A percentile compares a stretch with the other conserved stretches of the same genome.
These are phyloP conservation scores for Rhopilema esculentum DNA, from an alignment of 30 jellyfish, hydroid and myxozoan genomes.

Conservation along the genomic window DNA sequence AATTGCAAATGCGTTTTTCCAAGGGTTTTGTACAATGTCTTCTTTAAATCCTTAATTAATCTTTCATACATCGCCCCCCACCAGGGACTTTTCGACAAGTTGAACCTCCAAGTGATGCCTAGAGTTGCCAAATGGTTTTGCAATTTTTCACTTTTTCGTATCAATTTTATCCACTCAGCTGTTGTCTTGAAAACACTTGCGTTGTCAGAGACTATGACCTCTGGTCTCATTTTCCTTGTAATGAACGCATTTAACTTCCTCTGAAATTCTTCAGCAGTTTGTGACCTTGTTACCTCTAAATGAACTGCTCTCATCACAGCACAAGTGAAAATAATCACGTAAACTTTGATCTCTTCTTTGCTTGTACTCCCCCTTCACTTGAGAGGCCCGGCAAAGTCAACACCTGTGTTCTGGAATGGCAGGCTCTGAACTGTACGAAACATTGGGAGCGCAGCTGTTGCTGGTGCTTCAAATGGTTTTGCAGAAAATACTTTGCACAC, in stretches of 20 bases:
- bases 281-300: neutral
- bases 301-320: slow-evolving; percentile 24
- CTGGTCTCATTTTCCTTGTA: slow-evolving; percentile 33
- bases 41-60: slow-evolving; percentile 35
- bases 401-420: slow-evolving; percentile 52
- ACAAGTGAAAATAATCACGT: slow-evolving; percentile 35
- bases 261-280: slow-evolving; percentile 1
- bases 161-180: slow-evolving; percentile 26
- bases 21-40: slow-evolving; percentile 32
- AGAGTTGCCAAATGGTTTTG: slow-evolving; percentile 41
- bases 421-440: slow-evolving; percentile 12
- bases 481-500: slow-evolving; percentile 47
- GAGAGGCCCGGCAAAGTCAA: slow-evolving; percentile 55
- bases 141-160: slow-evolving; percentile 27
- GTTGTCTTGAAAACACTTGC: slow-evolving; percentile 58
- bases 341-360: slow-evolving; percentile 38
- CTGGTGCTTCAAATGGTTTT: slow-evolving; percentile 33
- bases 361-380: slow-evolving; percentile 22
- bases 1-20: slow-evolving; percentile 31
- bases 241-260: neutral
- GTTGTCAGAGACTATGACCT: slow-evolving; percentile 37
- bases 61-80: slow-evolving; percentile 43
- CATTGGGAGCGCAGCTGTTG: slow-evolving; percentile 35
- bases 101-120: slow-evolving; percentile 34
- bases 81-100: slow-evolving; percentile 16